Evolutionary conservation across 2,888 invertebrate species (phyloP), one percentile per base, ranked within the genome.

Genomic region (Timema cristinae): DNA sequence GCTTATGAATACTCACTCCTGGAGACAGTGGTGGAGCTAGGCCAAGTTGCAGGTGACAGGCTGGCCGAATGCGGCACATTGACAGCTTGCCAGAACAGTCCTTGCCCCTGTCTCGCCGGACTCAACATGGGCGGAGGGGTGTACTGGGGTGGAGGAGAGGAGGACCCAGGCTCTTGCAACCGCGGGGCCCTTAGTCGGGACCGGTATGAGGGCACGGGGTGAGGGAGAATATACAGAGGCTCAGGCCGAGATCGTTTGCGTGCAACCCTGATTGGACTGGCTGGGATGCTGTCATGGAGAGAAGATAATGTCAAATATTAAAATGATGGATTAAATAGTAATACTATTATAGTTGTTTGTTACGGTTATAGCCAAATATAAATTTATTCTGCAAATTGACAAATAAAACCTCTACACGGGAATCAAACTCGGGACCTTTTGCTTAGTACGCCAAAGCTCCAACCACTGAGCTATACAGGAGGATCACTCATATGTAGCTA

Each of bases 41-140:
- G 76, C 83, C 83, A 77, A 73, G 77, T 70, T 80, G 80, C n/a
- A 80, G 75, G 69, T 80, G 69, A 32, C 15, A 47, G 59, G 49
- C 61, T 51, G 48, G 68, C 59, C 13, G 72, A 78, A 67, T 80
- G 81, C 5, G 67, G 56, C 7, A 82, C 80, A 11, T 77, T 75
- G 2, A 83, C 79, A 71, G 80, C 81, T 75, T 86, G 85, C 78
- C 88, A 87, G 79, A 91, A 95, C 5, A 98, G 85, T 0, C 98
- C 98, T 0, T 93, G 87, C 0, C 96, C 96, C 76, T 90, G 89
- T 75, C 98, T 87, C 73, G 94, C 91, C 0, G 98, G 98, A 80
- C 95, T 94, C 71, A 98, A 84, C 79, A 98, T 93, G 0, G 98
- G 98, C 50, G 95, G 93, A 13, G 98, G 97, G 0, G 97, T 98